Percentiles rank a stretch among this genome's conserved stretches.
phyloP scores from a whole-genome alignment of 1,140 invertebrate genomes.

The Oryctes rhinoceros region DNA sequence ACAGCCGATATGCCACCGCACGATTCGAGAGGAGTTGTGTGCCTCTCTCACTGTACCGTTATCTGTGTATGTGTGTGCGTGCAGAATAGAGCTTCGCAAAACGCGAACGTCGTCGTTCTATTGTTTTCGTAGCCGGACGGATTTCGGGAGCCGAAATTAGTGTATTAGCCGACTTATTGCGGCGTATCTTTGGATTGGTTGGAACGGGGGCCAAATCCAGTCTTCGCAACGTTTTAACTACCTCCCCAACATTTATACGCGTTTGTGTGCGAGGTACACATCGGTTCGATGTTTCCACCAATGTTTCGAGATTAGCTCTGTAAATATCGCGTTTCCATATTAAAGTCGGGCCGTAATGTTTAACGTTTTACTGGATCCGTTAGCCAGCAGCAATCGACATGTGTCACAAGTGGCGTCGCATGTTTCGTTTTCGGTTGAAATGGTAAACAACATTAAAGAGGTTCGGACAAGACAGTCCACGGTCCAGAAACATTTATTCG shows the following conservation, averaged over 20 bases:
- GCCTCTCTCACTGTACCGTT: not conserved
- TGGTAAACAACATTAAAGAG: too few species aligned
- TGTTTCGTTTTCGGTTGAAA: too few species aligned
- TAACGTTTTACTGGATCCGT: not conserved
- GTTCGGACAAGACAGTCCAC: too few species aligned
- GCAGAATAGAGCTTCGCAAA: not conserved
- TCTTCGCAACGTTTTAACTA: slow-evolving; percentile 23
- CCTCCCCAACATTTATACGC: not conserved
- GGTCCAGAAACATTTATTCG: too few species aligned
- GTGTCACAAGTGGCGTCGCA: too few species aligned
- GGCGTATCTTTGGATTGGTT: slow-evolving; percentile 25
- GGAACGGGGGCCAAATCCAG: slow-evolving; percentile 12
- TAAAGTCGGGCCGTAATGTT: slow-evolving; percentile 8
- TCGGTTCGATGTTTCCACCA: not conserved
- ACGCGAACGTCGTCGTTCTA: slow-evolving; percentile 31
- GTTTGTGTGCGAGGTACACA: not conserved
- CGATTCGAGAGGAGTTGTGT: slow-evolving; percentile 6
- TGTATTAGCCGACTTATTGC: slow-evolving; percentile 33
- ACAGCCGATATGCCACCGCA: slow-evolving; percentile 16
- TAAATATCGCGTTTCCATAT: not conserved
- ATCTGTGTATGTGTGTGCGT: too few species aligned
- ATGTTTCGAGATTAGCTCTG: slow-evolving; percentile 25
- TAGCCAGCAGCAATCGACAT: too few species aligned
- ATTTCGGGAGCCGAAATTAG: slow-evolving; percentile 33
- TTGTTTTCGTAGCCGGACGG: slow-evolving; percentile 33